Percentiles rank a stretch among this genome's conserved stretches.
Evolutionary conservation across 2,113 vertebrate species (phyloP).

Genomic region (Sarotherodon lohbergeri): DNA sequence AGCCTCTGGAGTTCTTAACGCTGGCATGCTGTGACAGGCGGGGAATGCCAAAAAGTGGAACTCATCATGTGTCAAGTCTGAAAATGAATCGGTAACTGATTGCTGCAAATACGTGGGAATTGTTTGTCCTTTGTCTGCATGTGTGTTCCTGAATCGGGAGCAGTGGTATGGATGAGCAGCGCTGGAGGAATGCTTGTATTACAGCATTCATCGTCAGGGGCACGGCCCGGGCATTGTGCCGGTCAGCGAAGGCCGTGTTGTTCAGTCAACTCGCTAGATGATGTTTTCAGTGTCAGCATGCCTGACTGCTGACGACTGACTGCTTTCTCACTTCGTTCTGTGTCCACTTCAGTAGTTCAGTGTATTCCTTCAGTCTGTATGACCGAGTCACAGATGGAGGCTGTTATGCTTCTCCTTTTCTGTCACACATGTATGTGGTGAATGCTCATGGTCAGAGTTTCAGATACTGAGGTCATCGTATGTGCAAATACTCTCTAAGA

Average conservation of each 20-base stretch:
- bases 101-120: not conserved
- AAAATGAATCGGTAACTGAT: not conserved
- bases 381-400: not conserved
- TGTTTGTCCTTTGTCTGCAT: not conserved
- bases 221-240: not conserved
- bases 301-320: not conserved
- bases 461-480: accelerated
- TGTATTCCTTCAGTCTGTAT: not conserved
- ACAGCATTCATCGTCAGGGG: constrained; percentile 8
- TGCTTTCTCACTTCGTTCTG: not conserved
- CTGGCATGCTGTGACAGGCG: not conserved
- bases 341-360: not conserved
- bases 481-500: not conserved
- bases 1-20: not conserved
- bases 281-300: constrained; percentile 5
- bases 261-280: not conserved
- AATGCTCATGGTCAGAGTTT: not conserved
- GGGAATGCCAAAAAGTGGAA: not conserved
- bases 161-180: constrained; percentile 10
- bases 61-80: not conserved
- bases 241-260: not conserved
- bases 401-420: not conserved
- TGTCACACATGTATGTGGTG: accelerated
- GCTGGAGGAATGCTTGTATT: constrained; percentile 29
- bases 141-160: not conserved